These are phyloP conservation scores for Hypselothyrea guttata DNA, from an alignment of 2,888 invertebrate genomes.

Conservation along the genomic window DNA sequence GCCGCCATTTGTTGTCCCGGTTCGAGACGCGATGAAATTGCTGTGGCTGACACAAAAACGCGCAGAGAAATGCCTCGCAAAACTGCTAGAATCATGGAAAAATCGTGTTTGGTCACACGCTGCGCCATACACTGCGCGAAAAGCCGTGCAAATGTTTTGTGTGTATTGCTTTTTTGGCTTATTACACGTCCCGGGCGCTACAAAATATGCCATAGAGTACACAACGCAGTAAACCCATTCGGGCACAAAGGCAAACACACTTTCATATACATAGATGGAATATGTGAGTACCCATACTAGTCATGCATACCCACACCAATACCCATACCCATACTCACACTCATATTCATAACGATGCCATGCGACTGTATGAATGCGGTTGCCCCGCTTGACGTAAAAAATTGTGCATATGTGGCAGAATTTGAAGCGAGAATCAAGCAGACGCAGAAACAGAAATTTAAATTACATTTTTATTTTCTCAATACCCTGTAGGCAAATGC, in stretches of 20 bases:
- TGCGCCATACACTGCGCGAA: constrained; percentile 8
- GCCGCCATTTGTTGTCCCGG: constrained; percentile 11
- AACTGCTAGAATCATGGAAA: constrained; percentile 43
- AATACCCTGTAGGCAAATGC: constrained; percentile 5
- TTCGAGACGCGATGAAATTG: constrained; percentile 19
- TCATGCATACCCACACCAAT: too few relatives aligned
- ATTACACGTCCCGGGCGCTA: constrained; percentile 28
- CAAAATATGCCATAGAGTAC: constrained; percentile 16
- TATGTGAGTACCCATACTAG: too few relatives aligned
- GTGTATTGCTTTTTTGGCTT: constrained; percentile 31
- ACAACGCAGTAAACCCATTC: constrained; percentile 36
- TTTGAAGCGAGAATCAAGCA: constrained; percentile 44
- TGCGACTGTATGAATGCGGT: neutral
- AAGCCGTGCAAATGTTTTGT: neutral
- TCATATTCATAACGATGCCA: neutral
- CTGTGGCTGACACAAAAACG: constrained; percentile 57
- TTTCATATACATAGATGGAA: constrained; percentile 5
- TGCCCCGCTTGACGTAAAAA: neutral
- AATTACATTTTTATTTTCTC: constrained; percentile 61
- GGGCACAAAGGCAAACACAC: constrained; percentile 27
- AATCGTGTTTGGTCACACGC: constrained; percentile 40
- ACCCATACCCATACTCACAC: too few relatives aligned
- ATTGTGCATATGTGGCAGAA: constrained; percentile 50
- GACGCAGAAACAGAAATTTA: constrained; percentile 60
- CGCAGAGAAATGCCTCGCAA: constrained; percentile 42